Evolutionary conservation across 1,140 invertebrate genomes (phyloP), one percentile per base, ranked within the genome.

Genomic region (Diabrotica undecimpunctata): DNA sequence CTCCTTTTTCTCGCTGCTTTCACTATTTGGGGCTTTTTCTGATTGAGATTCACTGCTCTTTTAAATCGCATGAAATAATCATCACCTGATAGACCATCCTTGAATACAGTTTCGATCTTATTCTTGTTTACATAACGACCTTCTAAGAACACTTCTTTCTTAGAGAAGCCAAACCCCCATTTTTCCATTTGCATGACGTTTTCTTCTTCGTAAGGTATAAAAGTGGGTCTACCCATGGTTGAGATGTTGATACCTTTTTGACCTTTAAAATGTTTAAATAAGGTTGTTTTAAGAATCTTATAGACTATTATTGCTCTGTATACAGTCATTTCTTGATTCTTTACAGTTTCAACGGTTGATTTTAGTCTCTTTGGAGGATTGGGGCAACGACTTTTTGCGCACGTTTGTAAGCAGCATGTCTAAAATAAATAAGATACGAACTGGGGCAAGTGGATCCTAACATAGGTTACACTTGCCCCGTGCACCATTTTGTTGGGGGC

Each of bases 41-140:
- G 13, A 54, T 50, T 54, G 5, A 62, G 51, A 12, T 62, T 62
- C 11, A 46, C 13, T n/a, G 10, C 54, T 62, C 54, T 62, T 64
- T 67, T 69, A 65, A 80, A 81, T 14, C 55, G 51, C 11, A 63
- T 25, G 64, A 79, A 80, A 76, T 75, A 81, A 35, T 77, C 77
- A 35, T 77, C 61, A 7, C 78, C 77, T 36, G 79, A 79, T 52
- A 62, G 66, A 10, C 69, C 72, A 72, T 78, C 66, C 68, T 75
- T 77, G 68, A 80, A 80, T 13, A 67, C 62, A 13, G 72, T 76
- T 53, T 66, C 54, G 11, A 79, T 69, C 35, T 73, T 72, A 66
- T 78, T 79, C 51, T 55, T 13, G 25, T 60, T 68, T 69, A 68
- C 74, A 79, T n/a, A n/a, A n/a, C n/a, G 77, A 63, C 11, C 46